These are phyloP conservation scores for Aphis craccivora DNA, from an alignment of 1,140 invertebrate species.

Conservation along the genomic window DNA sequence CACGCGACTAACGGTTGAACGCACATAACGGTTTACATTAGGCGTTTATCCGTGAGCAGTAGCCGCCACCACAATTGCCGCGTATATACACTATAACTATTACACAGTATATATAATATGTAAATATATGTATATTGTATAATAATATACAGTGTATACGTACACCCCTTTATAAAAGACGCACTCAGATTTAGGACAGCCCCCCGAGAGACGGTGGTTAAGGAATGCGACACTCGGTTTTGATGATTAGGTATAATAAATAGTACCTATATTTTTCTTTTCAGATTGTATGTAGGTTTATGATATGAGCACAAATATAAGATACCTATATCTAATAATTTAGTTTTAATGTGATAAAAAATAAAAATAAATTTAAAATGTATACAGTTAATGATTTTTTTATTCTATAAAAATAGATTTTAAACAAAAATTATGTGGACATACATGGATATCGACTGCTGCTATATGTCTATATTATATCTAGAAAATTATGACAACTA, in stretches of 20 bases:
- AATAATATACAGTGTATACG: background rate
- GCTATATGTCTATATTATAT: too few species aligned
- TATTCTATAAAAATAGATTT: background rate
- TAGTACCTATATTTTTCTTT: background rate
- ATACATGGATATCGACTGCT: background rate
- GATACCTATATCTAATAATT: too few species aligned
- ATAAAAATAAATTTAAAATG: background rate
- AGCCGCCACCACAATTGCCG: background rate
- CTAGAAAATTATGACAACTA: too few species aligned
- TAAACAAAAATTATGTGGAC: background rate
- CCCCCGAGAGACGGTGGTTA: background rate
- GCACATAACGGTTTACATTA: slow-evolving; percentile 31
- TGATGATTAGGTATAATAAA: background rate
- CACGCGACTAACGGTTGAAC: background rate
- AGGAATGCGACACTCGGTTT: background rate
- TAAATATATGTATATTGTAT: slow-evolving; percentile 3
- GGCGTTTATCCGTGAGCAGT: background rate
- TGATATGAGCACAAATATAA: too few species aligned
- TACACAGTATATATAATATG: background rate
- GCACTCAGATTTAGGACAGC: background rate
- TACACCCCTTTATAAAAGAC: background rate
- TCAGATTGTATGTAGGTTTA: background rate
- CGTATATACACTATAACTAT: background rate
- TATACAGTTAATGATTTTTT: background rate
- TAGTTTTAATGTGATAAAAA: background rate